Conservation (phyloP, 2,797 vertebrate genomes). For the Cryptoprocta ferox region DNA sequence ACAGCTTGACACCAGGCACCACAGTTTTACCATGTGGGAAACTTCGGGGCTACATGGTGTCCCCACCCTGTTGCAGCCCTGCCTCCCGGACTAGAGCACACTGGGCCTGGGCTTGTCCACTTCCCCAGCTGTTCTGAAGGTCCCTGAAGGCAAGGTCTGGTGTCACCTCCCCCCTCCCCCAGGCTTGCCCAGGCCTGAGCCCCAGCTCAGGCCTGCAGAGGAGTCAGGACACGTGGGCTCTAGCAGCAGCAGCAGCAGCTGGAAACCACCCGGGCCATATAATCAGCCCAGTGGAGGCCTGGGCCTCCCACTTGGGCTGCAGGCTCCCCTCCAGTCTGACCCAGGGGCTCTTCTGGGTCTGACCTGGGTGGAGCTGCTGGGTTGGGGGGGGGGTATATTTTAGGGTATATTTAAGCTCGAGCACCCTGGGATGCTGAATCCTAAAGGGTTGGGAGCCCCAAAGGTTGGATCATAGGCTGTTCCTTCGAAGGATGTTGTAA, state of each 20-base stretch:
- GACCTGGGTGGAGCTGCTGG: neutral
- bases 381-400: neutral
- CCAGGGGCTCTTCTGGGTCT: neutral
- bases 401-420: neutral
- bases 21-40: neutral
- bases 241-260: neutral
- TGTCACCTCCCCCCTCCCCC: neutral
- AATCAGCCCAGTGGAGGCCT: neutral
- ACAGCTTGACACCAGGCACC: neutral
- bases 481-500: slow-evolving; percentile 23
- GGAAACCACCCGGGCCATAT: neutral
- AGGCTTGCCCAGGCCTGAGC: neutral
- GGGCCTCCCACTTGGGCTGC: neutral
- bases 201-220: neutral
- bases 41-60: neutral
- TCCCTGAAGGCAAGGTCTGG: neutral
- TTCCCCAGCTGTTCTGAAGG: neutral
- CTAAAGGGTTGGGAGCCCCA: neutral
- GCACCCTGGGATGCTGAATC: neutral
- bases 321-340: neutral
- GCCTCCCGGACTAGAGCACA: neutral
- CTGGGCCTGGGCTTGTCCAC: neutral
- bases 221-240: neutral
- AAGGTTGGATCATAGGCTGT: neutral
- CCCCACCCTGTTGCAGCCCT: neutral